Percentiles rank a stretch among this genome's conserved stretches.
These are phyloP conservation scores for Hylaeus volcanicus DNA, from an alignment of 1,140 invertebrate species.

Conservation along the genomic window DNA sequence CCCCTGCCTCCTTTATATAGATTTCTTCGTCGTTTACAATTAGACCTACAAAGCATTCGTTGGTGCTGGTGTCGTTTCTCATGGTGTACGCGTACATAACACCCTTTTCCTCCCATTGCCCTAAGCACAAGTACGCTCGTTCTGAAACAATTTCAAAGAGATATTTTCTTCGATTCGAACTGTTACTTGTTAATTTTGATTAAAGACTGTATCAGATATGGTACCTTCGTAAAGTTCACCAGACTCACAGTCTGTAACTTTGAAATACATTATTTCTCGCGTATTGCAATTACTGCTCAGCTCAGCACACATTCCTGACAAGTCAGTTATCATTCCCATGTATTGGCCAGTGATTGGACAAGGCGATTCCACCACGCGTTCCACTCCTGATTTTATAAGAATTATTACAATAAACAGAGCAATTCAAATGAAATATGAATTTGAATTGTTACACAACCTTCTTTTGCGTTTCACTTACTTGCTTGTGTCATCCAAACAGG, in stretches of 20 bases:
- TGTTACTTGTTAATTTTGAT: background rate
- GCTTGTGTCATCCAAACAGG: conserved; percentile 85
- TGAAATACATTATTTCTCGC: conserved; percentile 87
- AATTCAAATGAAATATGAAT: too few relatives aligned
- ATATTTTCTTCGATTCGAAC: background rate
- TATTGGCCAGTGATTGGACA: conserved; percentile 88
- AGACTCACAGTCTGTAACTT: conserved; percentile 84
- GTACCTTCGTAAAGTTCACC: conserved; percentile 85
- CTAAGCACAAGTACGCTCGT: conserved; percentile 86
- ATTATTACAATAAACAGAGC: too few relatives aligned
- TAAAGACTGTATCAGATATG: conserved; percentile 2
- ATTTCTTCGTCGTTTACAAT: conserved; percentile 85
- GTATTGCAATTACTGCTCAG: conserved; percentile 86
- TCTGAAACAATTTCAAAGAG: conserved; percentile 76
- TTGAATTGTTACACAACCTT: background rate
- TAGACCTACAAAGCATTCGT: conserved; percentile 87
- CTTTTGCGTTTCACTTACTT: conserved; percentile 75
- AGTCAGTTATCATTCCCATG: conserved; percentile 84
- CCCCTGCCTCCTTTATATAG: conserved; percentile 86
- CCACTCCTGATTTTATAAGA: conserved; percentile 76
- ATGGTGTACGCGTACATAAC: conserved; percentile 87
- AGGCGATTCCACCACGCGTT: conserved; percentile 81
- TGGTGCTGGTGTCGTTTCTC: conserved; percentile 83
- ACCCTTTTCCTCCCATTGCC: conserved; percentile 86
- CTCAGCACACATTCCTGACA: conserved; percentile 86